A percentile compares a stretch with the other conserved stretches of the same genome.
Conservation (phyloP, 2,888 invertebrate species). For the Eupithecia inturbata region DNA sequence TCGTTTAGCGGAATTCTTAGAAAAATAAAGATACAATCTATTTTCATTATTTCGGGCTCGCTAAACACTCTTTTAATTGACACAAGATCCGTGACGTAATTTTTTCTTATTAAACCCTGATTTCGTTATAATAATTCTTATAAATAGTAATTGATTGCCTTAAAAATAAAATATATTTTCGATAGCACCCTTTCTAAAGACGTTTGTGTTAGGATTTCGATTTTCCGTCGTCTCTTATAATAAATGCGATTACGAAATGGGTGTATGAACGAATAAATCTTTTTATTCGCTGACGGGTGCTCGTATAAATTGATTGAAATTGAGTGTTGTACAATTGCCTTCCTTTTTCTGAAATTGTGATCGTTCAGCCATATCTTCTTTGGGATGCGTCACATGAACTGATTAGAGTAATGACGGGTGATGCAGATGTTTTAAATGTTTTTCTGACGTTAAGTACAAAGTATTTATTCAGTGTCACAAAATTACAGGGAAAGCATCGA, state of each 20-base stretch:
- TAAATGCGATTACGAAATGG: conserved; percentile 50
- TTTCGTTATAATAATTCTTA: not conserved
- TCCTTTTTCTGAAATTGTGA: not conserved
- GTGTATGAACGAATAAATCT: conserved; percentile 36
- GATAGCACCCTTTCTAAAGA: conserved; percentile 13
- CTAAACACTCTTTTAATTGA: not conserved
- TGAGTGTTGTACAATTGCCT: not conserved
- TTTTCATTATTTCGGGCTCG: not conserved
- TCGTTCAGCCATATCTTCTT: not conserved
- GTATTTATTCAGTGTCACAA: no score
- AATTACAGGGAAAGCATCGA: no score
- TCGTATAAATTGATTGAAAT: conserved; percentile 10
- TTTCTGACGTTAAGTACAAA: no score
- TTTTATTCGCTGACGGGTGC: conserved; percentile 32
- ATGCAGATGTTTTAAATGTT: not conserved
- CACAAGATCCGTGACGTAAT: not conserved
- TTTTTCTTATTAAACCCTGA: not conserved
- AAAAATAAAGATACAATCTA: not conserved
- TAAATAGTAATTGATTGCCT: not conserved
- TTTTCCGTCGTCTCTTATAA: conserved; percentile 45
- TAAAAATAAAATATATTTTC: not conserved
- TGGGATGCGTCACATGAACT: not conserved
- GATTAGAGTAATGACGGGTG: not conserved
- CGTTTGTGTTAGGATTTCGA: conserved; percentile 50
- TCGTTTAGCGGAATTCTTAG: not conserved